Evolutionary conservation across 2,888 invertebrate species (phyloP).

Genomic region (Anoplius nigerrimus): DNA sequence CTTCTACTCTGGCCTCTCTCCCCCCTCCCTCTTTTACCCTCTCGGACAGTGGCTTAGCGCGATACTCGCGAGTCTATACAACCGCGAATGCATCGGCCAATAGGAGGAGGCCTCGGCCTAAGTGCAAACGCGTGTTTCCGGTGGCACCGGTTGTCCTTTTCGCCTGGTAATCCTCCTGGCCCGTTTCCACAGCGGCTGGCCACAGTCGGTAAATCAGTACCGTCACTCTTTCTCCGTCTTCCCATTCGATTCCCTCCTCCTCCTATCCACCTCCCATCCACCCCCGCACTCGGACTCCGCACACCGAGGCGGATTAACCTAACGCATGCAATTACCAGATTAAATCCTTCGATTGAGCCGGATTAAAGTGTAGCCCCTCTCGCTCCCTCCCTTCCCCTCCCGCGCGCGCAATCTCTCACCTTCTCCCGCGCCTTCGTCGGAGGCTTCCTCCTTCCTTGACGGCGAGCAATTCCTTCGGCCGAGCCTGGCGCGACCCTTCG

Average conservation of each 20-base stretch:
- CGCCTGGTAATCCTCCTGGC: conserved; percentile 44
- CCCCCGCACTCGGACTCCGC: not conserved
- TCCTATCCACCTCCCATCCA: not conserved
- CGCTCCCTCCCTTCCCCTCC: conserved; percentile 11
- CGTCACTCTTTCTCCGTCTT: conserved; percentile 21
- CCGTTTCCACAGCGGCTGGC: conserved; percentile 33
- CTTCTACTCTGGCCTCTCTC: too few relatives aligned
- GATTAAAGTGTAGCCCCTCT: too few relatives aligned
- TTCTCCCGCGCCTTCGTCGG: too few relatives aligned
- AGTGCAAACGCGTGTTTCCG: conserved; percentile 71
- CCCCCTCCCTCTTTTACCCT: not conserved
- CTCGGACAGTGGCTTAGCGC: not conserved
- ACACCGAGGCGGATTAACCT: conserved; percentile 32
- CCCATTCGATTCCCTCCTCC: not conserved
- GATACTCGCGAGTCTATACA: conserved; percentile 13
- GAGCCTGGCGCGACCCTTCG: too few relatives aligned
- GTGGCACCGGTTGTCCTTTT: conserved; percentile 44
- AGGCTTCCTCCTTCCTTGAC: too few relatives aligned
- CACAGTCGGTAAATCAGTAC: conserved; percentile 55
- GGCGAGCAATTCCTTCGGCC: not conserved
- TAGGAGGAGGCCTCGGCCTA: conserved; percentile 49
- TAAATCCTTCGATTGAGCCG: conserved; percentile 30
- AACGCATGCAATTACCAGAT: conserved; percentile 50
- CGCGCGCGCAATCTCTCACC: too few relatives aligned
- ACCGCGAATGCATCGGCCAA: conserved; percentile 36